These are phyloP conservation scores for Scylla paramamosain DNA, from an alignment of 1,140 invertebrate genomes.

Conservation along the genomic window DNA sequence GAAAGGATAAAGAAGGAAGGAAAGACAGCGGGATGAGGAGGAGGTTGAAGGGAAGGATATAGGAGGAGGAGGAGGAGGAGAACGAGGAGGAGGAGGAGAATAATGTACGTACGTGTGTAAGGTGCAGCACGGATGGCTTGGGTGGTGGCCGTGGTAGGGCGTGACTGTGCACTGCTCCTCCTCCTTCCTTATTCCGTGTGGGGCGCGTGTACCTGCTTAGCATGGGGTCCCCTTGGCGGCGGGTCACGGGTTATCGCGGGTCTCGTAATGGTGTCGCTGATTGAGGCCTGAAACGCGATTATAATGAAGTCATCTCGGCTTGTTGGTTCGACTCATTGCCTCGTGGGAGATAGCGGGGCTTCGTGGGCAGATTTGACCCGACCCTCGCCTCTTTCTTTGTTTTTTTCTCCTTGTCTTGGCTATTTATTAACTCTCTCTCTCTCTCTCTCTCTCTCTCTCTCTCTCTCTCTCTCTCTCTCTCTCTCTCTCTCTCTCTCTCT, in stretches of 20 bases:
- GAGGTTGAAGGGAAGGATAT: too few species aligned
- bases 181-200: neutral
- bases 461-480: neutral
- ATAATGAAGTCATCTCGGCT: neutral
- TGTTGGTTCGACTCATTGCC: neutral
- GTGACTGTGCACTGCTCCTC: neutral
- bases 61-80: too few species aligned
- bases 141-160: neutral
- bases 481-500: neutral
- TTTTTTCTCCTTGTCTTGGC: neutral
- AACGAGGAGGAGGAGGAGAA: too few species aligned
- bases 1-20: too few species aligned
- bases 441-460: neutral
- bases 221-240: neutral
- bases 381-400: neutral
- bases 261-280: constrained; percentile 1
- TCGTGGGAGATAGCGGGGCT: neutral
- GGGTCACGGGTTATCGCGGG: neutral
- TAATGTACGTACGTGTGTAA: too few species aligned
- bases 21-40: too few species aligned
- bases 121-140: too few species aligned
- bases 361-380: too few species aligned
- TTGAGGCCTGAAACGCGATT: constrained; percentile 7
- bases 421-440: neutral
- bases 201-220: neutral